Conservation (phyloP, 2,797 vertebrate species). For the Ptychadena robeensis region DNA sequence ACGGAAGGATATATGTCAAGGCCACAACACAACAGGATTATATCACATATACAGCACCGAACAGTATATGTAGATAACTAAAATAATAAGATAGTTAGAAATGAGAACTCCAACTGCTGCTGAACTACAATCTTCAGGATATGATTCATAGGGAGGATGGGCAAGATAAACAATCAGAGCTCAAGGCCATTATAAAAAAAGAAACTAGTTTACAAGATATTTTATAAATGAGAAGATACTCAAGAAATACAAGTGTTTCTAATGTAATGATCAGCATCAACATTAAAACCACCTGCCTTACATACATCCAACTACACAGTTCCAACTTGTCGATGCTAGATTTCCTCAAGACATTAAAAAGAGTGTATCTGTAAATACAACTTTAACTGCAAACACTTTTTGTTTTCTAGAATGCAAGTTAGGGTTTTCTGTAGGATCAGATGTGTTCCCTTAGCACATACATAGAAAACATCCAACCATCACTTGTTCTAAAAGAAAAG, state of each 20-base stretch:
- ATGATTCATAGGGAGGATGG: background rate
- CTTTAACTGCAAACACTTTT: too few relatives aligned
- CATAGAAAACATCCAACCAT: too few relatives aligned
- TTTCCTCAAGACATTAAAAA: too few relatives aligned
- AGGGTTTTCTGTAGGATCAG: too few relatives aligned
- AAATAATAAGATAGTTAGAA: background rate
- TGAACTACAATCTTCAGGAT: background rate
- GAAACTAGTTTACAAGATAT: background rate
- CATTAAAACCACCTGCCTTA: too few relatives aligned
- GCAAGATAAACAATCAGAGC: background rate
- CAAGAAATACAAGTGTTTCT: background rate
- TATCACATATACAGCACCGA: background rate
- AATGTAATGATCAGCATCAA: too few relatives aligned
- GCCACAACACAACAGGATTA: slow-evolving; percentile 10
- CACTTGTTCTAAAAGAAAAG: too few relatives aligned
- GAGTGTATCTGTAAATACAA: too few relatives aligned
- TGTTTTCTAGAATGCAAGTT: too few relatives aligned
- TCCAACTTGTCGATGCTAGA: too few relatives aligned
- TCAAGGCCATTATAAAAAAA: background rate
- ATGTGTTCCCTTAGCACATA: too few relatives aligned
- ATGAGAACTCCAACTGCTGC: background rate
- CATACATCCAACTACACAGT: too few relatives aligned
- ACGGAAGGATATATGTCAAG: slow-evolving; percentile 33
- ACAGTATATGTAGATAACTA: background rate
- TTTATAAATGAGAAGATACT: background rate